A percentile compares a stretch with the other conserved stretches of the same genome.
Conservation (phyloP, 2,888 invertebrate genomes). For the Lochmaea crataegi region DNA sequence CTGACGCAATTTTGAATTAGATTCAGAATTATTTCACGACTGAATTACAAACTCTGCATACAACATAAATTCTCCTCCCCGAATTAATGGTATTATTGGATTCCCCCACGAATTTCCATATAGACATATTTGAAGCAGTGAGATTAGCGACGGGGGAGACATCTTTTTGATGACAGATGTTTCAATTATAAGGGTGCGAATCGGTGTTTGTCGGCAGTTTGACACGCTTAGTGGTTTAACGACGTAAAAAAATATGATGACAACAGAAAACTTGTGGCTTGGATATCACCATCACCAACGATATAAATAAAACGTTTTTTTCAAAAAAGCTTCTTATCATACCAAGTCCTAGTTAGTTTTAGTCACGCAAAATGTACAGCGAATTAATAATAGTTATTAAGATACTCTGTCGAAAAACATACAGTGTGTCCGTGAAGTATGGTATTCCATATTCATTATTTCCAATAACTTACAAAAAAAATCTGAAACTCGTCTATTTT, state of each 20-base stretch:
- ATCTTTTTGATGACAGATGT: slow-evolving; percentile 38
- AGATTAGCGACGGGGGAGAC: slow-evolving; percentile 32
- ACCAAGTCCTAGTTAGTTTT: no score
- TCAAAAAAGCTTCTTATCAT: no score
- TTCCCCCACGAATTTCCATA: slow-evolving; percentile 46
- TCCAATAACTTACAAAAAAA: no score
- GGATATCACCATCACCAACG: slow-evolving; percentile 3
- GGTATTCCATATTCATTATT: no score
- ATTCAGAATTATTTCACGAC: slow-evolving; percentile 27
- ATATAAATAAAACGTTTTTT: not conserved
- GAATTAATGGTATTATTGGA: slow-evolving; percentile 43
- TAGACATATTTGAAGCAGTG: slow-evolving; percentile 42
- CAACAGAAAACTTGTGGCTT: slow-evolving; percentile 13
- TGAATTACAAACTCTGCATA: slow-evolving; percentile 24
- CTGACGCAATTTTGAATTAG: not conserved
- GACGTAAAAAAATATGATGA: slow-evolving; percentile 22
- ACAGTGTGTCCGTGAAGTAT: no score
- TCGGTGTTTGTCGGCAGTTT: slow-evolving; percentile 34
- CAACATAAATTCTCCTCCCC: slow-evolving; percentile 21
- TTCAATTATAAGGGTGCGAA: slow-evolving; percentile 38
- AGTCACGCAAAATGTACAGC: no score
- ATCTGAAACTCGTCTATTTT: no score
- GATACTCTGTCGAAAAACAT: no score
- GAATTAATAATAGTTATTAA: no score
- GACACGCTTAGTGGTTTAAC: slow-evolving; percentile 25